Evolutionary conservation across 2,797 vertebrate species (phyloP).

Genomic region (Phrynocephalus vlangalii): DNA sequence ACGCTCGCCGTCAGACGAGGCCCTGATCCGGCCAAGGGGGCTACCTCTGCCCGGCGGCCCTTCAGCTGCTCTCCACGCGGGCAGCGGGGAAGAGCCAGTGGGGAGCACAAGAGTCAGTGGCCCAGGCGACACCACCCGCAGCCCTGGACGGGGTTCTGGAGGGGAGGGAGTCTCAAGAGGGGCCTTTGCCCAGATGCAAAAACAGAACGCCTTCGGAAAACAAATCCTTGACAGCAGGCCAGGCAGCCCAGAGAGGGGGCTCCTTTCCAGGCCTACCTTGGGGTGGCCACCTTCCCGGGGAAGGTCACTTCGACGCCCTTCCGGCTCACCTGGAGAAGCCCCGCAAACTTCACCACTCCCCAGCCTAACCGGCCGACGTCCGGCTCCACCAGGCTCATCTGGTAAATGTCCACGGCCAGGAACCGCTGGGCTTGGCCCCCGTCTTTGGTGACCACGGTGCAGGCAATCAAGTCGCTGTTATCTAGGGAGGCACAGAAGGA

Average conservation of each 20-base stretch:
- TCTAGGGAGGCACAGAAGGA: constrained; percentile 76
- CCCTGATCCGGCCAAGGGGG: background rate
- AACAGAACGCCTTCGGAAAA: too few species aligned
- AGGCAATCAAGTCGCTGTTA: constrained; percentile 98
- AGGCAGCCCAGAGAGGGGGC: too few species aligned
- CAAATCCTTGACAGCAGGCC: too few species aligned
- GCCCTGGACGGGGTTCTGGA: too few species aligned
- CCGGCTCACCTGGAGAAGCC: constrained; percentile 89
- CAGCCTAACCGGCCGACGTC: constrained; percentile 95
- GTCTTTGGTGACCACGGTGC: constrained; percentile 95
- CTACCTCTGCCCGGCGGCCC: background rate
- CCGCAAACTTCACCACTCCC: constrained; percentile 98
- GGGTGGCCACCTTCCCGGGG: too few species aligned
- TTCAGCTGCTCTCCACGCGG: too few species aligned
- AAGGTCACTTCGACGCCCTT: background rate
- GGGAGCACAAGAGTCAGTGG: too few species aligned
- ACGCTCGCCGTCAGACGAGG: background rate
- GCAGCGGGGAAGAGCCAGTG: too few species aligned
- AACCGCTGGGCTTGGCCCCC: constrained; percentile 93
- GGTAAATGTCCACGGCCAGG: constrained; percentile 96
- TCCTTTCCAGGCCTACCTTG: too few species aligned
- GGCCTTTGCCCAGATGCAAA: too few species aligned
- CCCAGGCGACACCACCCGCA: too few species aligned
- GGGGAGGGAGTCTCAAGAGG: too few species aligned
- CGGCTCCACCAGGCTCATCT: constrained; percentile 98